Percentiles rank a stretch among this genome's conserved stretches.
These are phyloP conservation scores for Globia sparganii DNA, from an alignment of 2,888 invertebrate species.

Conservation along the genomic window DNA sequence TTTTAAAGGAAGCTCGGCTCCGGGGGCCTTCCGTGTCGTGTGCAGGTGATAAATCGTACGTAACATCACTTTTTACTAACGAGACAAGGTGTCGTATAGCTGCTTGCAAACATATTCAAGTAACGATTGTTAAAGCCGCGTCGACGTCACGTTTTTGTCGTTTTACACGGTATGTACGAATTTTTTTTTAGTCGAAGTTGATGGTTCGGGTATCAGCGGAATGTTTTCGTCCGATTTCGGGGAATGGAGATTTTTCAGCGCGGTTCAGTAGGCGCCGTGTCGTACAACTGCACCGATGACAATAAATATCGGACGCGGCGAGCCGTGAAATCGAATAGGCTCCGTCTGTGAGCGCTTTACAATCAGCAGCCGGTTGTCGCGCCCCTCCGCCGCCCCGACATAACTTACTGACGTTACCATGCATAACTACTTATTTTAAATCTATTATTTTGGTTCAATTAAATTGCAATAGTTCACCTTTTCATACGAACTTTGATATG, in stretches of 20 bases:
- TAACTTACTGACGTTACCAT: constrained; percentile 85
- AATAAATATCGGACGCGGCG: constrained; percentile 90
- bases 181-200: constrained; percentile 77
- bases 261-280: constrained; percentile 89
- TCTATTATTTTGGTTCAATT: constrained; percentile 62
- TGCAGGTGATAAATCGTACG: constrained; percentile 88
- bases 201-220: constrained; percentile 78
- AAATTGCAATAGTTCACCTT: constrained; percentile 21
- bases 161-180: constrained; percentile 65
- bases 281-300: constrained; percentile 90
- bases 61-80: constrained; percentile 88
- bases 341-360: constrained; percentile 90
- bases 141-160: constrained; percentile 71
- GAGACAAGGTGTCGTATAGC: constrained; percentile 87
- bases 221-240: constrained; percentile 87
- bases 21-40: constrained; percentile 79
- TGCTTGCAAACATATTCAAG: constrained; percentile 83
- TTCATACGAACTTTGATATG: not conserved
- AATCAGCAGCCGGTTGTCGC: constrained; percentile 89
- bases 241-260: constrained; percentile 88
- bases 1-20: constrained; percentile 79
- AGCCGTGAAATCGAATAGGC: constrained; percentile 91
- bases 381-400: constrained; percentile 74
- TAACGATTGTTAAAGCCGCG: constrained; percentile 80
- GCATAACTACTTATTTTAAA: constrained; percentile 83